Conservation (phyloP, 2,113 vertebrate species). For the Mustelus asterias region DNA sequence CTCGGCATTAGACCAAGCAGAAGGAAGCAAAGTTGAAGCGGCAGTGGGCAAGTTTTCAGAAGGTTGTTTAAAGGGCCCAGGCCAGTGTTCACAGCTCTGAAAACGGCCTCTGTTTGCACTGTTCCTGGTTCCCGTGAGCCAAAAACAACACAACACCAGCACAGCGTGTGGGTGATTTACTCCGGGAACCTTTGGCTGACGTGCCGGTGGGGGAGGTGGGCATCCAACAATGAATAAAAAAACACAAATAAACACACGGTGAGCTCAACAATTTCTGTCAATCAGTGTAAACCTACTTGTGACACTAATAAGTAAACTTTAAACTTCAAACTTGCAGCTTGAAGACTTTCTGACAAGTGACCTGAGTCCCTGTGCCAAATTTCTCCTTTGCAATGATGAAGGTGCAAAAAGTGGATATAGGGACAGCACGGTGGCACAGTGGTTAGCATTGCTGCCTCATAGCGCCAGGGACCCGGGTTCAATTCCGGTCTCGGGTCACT, state of each 20-base stretch:
- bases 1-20: background rate
- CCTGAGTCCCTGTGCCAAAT: background rate
- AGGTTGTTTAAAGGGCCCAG: background rate
- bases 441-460: too few species aligned
- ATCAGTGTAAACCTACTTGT: too few species aligned
- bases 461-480: too few species aligned
- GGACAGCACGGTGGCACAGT: too few species aligned
- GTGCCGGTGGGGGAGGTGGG: background rate
- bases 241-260: background rate
- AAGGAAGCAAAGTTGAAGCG: background rate
- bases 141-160: background rate
- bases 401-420: background rate
- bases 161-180: constrained; percentile 28
- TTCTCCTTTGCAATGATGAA: background rate
- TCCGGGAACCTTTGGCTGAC: constrained; percentile 29
- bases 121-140: background rate
- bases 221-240: constrained; percentile 35
- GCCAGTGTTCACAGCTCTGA: background rate
- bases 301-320: too few species aligned
- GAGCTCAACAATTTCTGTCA: background rate
- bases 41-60: background rate
- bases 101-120: constrained; percentile 28
- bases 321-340: background rate
- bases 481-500: too few species aligned
- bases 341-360: background rate